These are phyloP conservation scores for Diuraphis noxia DNA, from an alignment of 1,140 invertebrate genomes.

Conservation along the genomic window DNA sequence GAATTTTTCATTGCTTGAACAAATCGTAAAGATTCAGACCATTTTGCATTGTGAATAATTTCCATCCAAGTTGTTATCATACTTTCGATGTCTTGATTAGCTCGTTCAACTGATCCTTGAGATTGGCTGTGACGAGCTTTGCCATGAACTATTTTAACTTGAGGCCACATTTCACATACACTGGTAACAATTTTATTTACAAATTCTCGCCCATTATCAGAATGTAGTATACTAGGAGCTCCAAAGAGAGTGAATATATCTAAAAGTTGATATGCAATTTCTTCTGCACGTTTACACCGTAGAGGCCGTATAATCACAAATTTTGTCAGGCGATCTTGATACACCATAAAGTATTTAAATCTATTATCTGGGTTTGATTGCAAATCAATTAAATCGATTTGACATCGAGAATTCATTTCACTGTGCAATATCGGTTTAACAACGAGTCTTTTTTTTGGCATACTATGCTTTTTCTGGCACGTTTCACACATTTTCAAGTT, in stretches of 20 bases:
- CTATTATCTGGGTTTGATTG: slow-evolving; percentile 61
- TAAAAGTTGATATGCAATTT: slow-evolving; percentile 53
- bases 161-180: slow-evolving; percentile 59
- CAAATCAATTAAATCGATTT: slow-evolving; percentile 63
- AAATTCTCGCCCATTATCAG: slow-evolving; percentile 61
- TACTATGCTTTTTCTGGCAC: too few species aligned
- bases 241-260: slow-evolving; percentile 60
- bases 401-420: slow-evolving; percentile 57
- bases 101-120: slow-evolving; percentile 59
- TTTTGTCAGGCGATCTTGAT: slow-evolving; percentile 63
- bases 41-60: not conserved
- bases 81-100: slow-evolving; percentile 61
- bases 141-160: slow-evolving; percentile 56
- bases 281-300: slow-evolving; percentile 57
- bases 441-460: too few species aligned
- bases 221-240: slow-evolving; percentile 60
- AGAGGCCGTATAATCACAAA: slow-evolving; percentile 60
- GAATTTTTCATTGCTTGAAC: not conserved
- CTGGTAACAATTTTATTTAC: slow-evolving; percentile 58
- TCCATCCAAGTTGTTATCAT: slow-evolving; percentile 59
- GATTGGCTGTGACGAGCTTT: slow-evolving; percentile 59
- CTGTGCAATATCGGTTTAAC: too few species aligned
- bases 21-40: not conserved
- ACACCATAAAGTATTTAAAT: slow-evolving; percentile 62
- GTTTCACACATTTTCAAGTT: too few species aligned